Evolutionary conservation across 2,113 vertebrate genomes (phyloP), one percentile per base, ranked within the genome.

Genomic region (Ovis aries): DNA sequence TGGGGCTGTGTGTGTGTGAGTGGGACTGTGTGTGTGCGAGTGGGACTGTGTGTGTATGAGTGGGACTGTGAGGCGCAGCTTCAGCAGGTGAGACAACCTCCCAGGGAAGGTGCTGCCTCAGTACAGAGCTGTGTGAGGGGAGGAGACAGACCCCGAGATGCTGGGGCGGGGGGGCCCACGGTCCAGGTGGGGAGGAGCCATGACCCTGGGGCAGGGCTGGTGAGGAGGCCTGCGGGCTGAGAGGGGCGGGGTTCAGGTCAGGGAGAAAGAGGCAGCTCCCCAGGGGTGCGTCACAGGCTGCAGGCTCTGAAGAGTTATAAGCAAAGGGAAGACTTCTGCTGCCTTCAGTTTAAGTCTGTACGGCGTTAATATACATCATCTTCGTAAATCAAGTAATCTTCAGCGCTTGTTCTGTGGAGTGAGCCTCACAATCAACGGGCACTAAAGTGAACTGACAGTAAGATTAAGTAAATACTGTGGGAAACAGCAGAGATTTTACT

Each of bases 121-220:
- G 31, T 12, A 13, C 16, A 53, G 80, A 52, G 80, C 48, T 53
- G 48, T 13, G 31, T 53, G 31, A 14, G 19, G 80, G 33, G 33
- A n/a, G 48, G 48, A 53, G 31, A 21, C 1, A 19, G 21, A 81
- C 9, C 48, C 0, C 0, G 17, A 81, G 31, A 33, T 3, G 78
- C 5, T n/a, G 9, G 29, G 48, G 12, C 3, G 5, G 55, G 45
- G 45, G 55, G 10, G 9, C 3, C 45, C 2, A 1, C 1, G 1
- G 80, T 82, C 31, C 31, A 4, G 80, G 48, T 2, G 6, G 80
- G 10, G 48, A 82, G 48, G 31, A 33, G 48, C 31, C 3, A 3
- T 7, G 17, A 33, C 45, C 48, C 31, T 7, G 48, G 2, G 29
- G 31, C 48, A 45, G 16, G 31, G 50, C 31, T 14, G 48, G 10